Percentiles rank a stretch among this genome's conserved stretches.
Evolutionary conservation across 2,797 vertebrate genomes (phyloP).

Genomic region (Coracias cyanogaster): DNA sequence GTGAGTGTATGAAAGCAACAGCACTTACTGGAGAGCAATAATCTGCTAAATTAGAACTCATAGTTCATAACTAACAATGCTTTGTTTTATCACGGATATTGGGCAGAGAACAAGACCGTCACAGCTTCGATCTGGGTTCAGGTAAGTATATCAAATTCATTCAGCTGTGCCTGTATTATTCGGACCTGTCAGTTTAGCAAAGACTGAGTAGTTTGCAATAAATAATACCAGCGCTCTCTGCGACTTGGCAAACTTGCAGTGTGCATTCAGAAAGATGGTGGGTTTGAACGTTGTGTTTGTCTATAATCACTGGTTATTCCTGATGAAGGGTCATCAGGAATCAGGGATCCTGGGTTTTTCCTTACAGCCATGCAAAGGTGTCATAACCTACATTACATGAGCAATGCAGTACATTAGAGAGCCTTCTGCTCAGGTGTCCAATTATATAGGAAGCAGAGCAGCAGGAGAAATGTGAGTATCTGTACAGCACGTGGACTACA

Average conservation of each 20-base stretch:
- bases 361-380: background rate
- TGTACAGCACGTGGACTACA: fast-evolving
- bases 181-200: background rate
- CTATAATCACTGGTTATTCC: background rate
- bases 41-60: background rate
- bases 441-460: background rate
- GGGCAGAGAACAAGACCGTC: background rate
- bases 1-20: background rate
- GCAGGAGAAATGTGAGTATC: fast-evolving
- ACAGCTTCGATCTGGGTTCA: background rate
- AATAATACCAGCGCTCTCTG: background rate
- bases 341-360: background rate
- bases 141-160: background rate
- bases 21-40: background rate
- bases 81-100: background rate
- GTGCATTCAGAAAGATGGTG: background rate
- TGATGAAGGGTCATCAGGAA: background rate
- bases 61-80: background rate
- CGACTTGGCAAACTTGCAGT: fast-evolving
- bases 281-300: background rate
- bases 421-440: background rate
- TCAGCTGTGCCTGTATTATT: background rate
- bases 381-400: background rate
- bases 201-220: background rate
- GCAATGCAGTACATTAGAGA: fast-evolving